Conservation (phyloP, 2,888 invertebrate genomes). For the Lingula anatina region DNA sequence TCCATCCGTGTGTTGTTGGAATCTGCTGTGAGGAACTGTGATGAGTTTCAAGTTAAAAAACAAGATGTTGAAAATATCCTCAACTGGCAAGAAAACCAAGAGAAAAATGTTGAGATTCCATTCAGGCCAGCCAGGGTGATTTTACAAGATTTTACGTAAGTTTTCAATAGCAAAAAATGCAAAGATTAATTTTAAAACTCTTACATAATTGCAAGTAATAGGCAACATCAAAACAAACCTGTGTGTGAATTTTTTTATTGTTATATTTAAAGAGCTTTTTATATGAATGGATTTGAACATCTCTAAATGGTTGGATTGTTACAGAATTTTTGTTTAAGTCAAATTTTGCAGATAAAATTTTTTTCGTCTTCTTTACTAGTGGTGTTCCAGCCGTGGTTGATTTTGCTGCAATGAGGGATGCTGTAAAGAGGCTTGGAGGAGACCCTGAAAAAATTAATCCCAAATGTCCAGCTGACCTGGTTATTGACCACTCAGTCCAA, state of each 20-base stretch:
- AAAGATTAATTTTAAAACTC: no score
- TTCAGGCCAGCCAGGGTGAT: constrained; percentile 96
- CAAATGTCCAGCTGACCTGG: constrained; percentile 92
- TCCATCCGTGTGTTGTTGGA: constrained; percentile 89
- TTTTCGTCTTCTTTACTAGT: constrained; percentile 56
- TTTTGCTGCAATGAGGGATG: constrained; percentile 97
- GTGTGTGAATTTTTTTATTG: no score
- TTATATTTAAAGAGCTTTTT: no score
- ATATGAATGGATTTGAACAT: no score
- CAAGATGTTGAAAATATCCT: constrained; percentile 83
- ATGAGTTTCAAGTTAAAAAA: constrained; percentile 76
- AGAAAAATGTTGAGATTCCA: constrained; percentile 77
- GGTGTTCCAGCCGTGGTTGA: constrained; percentile 98
- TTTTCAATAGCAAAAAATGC: no score
- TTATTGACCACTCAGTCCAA: constrained; percentile 97
- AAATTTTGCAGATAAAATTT: no score
- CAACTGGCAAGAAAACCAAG: constrained; percentile 77
- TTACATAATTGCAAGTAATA: no score
- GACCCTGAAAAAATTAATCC: constrained; percentile 93
- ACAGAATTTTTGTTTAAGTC: no score
- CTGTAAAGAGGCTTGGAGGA: constrained; percentile 78
- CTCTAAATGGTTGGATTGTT: no score
- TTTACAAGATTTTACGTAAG: constrained; percentile 72
- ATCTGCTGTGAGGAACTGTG: constrained; percentile 93
- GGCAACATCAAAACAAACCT: no score